These are phyloP conservation scores for Oncorhynchus masou DNA, from an alignment of 2,113 vertebrate genomes.

Conservation along the genomic window DNA sequence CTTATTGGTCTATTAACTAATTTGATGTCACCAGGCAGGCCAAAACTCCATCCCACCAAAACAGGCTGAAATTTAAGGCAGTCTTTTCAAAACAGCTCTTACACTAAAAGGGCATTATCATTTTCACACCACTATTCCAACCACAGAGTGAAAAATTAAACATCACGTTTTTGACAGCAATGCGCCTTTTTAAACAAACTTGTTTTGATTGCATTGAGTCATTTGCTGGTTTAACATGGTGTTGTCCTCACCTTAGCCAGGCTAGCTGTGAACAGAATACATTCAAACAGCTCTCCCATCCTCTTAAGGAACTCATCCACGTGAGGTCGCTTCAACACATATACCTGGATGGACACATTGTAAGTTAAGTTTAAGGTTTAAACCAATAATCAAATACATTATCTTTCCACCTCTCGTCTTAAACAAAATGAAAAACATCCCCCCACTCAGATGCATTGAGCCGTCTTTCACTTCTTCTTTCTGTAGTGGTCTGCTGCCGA, in stretches of 20 bases:
- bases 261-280: slow-evolving; percentile 95
- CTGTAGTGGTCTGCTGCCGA: slow-evolving; percentile 26
- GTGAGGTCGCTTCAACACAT: slow-evolving; percentile 92
- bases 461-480: neutral
- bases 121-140: too few species aligned
- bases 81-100: too few species aligned
- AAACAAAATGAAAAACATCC: neutral
- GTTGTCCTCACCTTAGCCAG: slow-evolving; percentile 88
- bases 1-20: too few species aligned
- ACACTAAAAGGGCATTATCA: too few species aligned
- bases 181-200: too few species aligned
- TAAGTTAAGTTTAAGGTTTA: neutral
- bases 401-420: neutral
- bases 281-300: slow-evolving; percentile 97
- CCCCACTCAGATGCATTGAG: neutral
- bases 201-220: too few species aligned
- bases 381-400: neutral
- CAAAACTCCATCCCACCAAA: too few species aligned
- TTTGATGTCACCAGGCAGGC: too few species aligned
- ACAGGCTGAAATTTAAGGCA: too few species aligned
- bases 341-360: slow-evolving; percentile 76
- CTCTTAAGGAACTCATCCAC: slow-evolving; percentile 95
- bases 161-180: too few species aligned
- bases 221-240: neutral
- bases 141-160: too few species aligned